Base-by-base conservation (phyloP, 2,888 invertebrate genomes). In the Spodoptera picta region DNA sequence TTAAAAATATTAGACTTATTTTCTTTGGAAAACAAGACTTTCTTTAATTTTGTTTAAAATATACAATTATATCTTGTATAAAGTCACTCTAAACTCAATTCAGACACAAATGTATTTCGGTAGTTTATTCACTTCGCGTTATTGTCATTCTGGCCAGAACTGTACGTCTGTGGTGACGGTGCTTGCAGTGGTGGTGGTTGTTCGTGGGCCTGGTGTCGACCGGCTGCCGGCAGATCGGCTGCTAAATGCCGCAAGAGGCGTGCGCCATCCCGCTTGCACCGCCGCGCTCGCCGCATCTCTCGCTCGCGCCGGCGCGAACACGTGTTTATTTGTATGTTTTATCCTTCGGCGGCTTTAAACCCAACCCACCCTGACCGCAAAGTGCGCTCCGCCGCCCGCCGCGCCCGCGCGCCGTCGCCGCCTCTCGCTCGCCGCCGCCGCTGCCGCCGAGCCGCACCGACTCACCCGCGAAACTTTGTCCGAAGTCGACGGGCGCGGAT, bases 281-380 rank as follows among this genome's bases (percentile, higher is more conserved):
- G 83, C 80, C 85, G 87, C 81, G 68, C 76, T 79, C 72, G 80
- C 81, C 89, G 87, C 82, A 84, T 86, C 90, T 95, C 95, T 95
- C 95, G 89, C 93, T 95, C 95, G 95, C 95, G 95, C 95, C 95
- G 95, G 93, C 94, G 94, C 94, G 95, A 95, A 95, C 95, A 95
- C 95, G 94, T 95, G 95, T 95, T 95, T 95, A 94, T 94, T 94
- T 94, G 95, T 94, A 94, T 95, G 93, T 95, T 95, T 93, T 95
- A 92, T 96, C 96, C 95, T 95, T 95, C 95, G 95, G 95, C 95
- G 95, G 95, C 95, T 95, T 95, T 95, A 95, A 94, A 96, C 96
- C 96, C 96, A 94, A 95, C 96, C 96, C 96, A 95, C 95, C 93
- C 92, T 92, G 95, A 96, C 96, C 96, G 95, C 96, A 96, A 95